Conservation (phyloP, 2,888 invertebrate species). For the Osmoderma eremita region DNA sequence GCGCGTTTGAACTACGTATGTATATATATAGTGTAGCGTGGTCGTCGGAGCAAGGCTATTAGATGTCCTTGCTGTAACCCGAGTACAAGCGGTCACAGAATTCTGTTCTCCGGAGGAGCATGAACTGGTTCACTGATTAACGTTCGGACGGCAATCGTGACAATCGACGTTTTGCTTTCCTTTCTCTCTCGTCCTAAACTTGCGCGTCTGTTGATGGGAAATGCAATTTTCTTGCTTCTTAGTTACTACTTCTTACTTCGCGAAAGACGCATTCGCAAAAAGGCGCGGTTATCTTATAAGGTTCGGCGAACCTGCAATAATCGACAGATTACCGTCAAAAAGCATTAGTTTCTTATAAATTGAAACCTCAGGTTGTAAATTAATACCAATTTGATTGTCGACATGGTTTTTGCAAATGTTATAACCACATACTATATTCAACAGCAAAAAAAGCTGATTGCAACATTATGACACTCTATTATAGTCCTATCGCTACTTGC, state of each 20-base stretch:
- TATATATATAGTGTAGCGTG: not conserved
- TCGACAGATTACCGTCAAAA: too few species aligned
- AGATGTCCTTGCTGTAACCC: slow-evolving; percentile 39
- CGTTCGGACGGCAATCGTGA: slow-evolving; percentile 12
- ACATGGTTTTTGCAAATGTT: too few species aligned
- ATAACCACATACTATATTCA: too few species aligned
- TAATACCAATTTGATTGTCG: too few species aligned
- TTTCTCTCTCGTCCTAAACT: slow-evolving; percentile 3
- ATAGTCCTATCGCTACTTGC: too few species aligned
- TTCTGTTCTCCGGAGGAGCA: slow-evolving; percentile 32
- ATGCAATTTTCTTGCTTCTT: slow-evolving; percentile 9
- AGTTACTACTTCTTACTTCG: too few species aligned
- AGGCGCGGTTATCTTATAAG: not conserved
- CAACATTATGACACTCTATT: too few species aligned
- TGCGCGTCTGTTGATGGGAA: not conserved
- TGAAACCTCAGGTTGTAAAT: too few species aligned
- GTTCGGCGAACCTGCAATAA: not conserved
- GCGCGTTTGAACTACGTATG: slow-evolving; percentile 6
- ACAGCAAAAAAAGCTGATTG: too few species aligned
- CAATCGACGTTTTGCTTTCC: slow-evolving; percentile 1
- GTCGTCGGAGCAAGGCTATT: slow-evolving; percentile 36
- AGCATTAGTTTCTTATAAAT: too few species aligned
- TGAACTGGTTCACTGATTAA: slow-evolving; percentile 39
- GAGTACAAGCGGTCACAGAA: slow-evolving; percentile 34
- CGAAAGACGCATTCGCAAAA: not conserved